Conservation (phyloP, 2,888 invertebrate species). For the Cheilosia grossa region DNA sequence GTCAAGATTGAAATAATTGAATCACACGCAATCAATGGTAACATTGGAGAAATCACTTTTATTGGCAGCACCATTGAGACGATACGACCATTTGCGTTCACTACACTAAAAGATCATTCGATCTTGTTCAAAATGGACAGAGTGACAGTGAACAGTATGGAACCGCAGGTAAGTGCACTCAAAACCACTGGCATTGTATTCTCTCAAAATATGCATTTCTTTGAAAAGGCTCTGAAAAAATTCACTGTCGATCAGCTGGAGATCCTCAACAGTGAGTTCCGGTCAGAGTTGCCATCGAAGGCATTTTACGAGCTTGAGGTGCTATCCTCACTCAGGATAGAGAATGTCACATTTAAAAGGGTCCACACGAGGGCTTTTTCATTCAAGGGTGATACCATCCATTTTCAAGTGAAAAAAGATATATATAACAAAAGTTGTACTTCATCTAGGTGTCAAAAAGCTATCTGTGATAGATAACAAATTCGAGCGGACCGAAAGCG, state of each 20-base stretch:
- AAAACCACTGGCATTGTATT: not conserved
- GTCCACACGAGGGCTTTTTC: constrained; percentile 89
- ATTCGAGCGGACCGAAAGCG: constrained; percentile 80
- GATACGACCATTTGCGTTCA: constrained; percentile 89
- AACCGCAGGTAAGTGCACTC: constrained; percentile 83
- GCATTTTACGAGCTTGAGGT: constrained; percentile 90
- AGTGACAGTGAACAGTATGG: constrained; percentile 86
- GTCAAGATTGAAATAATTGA: constrained; percentile 85
- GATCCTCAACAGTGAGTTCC: constrained; percentile 86
- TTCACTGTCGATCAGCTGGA: constrained; percentile 88
- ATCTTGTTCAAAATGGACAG: constrained; percentile 87
- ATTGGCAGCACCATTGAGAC: constrained; percentile 86
- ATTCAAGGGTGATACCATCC: constrained; percentile 79
- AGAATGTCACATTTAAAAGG: constrained; percentile 86
- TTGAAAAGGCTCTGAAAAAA: constrained; percentile 88
- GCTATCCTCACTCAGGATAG: constrained; percentile 86
- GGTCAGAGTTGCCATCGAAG: constrained; percentile 87
- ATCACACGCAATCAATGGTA: constrained; percentile 88
- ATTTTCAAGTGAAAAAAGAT: not conserved
- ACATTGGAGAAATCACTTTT: constrained; percentile 88
- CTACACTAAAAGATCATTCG: constrained; percentile 87
- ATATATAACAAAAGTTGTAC: not conserved
- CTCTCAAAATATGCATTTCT: not conserved
- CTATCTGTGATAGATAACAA: constrained; percentile 79
- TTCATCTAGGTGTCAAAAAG: constrained; percentile 49